Conservation (phyloP, 2,113 vertebrate genomes). For the Poeciliopsis occidentalis region DNA sequence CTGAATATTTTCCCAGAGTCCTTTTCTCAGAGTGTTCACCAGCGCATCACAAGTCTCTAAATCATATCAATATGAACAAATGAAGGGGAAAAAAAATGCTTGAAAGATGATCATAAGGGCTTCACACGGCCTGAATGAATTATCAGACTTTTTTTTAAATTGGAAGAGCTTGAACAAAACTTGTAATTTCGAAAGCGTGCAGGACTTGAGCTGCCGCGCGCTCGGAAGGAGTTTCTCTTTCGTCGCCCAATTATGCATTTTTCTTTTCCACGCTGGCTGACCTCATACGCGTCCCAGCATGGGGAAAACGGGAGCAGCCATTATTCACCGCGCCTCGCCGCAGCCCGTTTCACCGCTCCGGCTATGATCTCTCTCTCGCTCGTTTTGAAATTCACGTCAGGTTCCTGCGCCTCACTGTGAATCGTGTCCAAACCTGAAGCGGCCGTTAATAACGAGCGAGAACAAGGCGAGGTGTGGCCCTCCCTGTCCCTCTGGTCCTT, state of each 20-base stretch:
- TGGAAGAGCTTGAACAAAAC: not conserved
- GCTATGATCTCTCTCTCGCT: not conserved
- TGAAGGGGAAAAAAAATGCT: not conserved
- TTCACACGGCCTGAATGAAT: not conserved
- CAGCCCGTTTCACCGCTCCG: conserved; percentile 5
- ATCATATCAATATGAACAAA: not conserved
- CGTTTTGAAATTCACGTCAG: conserved; percentile 23
- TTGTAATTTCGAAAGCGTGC: not conserved
- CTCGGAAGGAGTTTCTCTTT: conserved; percentile 22
- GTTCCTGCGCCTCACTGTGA: not conserved
- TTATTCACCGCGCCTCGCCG: conserved; percentile 25
- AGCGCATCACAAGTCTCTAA: not conserved
- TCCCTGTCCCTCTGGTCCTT: not conserved
- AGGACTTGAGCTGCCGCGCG: not conserved
- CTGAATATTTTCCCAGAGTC: not conserved
- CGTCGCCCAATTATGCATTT: conserved; percentile 40
- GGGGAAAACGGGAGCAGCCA: conserved; percentile 26
- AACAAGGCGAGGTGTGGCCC: conserved; percentile 19
- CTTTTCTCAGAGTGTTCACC: not conserved
- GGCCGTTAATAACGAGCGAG: conserved; percentile 40
- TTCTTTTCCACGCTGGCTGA: conserved; percentile 17
- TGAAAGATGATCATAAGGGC: not conserved
- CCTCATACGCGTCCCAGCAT: conserved; percentile 28
- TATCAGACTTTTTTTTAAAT: not conserved
- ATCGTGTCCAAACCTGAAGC: conserved; percentile 16